Evolutionary conservation across 2,113 vertebrate genomes (phyloP).

Genomic region (Talpa occidentalis): DNA sequence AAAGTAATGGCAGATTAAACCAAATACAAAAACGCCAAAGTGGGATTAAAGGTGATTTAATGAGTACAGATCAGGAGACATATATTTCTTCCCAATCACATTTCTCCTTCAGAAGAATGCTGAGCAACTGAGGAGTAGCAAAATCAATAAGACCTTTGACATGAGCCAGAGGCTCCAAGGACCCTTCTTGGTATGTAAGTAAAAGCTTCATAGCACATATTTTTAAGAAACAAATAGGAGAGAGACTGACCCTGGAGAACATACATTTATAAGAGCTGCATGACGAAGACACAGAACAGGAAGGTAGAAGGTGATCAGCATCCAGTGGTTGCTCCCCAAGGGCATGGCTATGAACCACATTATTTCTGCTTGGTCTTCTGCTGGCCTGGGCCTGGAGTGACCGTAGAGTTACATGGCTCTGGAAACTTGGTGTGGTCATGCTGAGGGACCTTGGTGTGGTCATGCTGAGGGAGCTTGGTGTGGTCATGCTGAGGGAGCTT

Average conservation of each 20-base stretch:
- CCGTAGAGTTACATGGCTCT: neutral
- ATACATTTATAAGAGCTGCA: neutral
- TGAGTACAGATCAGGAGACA: neutral
- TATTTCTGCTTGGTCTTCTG: conserved; percentile 66
- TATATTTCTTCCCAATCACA: neutral
- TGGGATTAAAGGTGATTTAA: conserved; percentile 48
- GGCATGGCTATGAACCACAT: neutral
- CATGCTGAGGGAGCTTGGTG: neutral
- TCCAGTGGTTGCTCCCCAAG: neutral
- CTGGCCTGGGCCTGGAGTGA: neutral
- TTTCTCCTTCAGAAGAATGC: neutral
- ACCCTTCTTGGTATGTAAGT: neutral
- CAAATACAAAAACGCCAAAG: conserved; percentile 19
- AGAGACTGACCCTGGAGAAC: neutral
- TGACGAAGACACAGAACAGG: neutral
- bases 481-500: neutral
- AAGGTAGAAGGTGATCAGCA: neutral
- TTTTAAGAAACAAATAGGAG: neutral
- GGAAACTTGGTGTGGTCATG: neutral
- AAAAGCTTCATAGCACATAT: neutral
- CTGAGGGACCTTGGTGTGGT: neutral
- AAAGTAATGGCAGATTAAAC: neutral
- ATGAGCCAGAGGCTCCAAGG: neutral
- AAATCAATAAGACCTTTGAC: neutral
- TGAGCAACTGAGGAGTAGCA: neutral